These are phyloP conservation scores for Pithecia hirsuta DNA, from an alignment of 2,797 vertebrate genomes.

Conservation along the genomic window DNA sequence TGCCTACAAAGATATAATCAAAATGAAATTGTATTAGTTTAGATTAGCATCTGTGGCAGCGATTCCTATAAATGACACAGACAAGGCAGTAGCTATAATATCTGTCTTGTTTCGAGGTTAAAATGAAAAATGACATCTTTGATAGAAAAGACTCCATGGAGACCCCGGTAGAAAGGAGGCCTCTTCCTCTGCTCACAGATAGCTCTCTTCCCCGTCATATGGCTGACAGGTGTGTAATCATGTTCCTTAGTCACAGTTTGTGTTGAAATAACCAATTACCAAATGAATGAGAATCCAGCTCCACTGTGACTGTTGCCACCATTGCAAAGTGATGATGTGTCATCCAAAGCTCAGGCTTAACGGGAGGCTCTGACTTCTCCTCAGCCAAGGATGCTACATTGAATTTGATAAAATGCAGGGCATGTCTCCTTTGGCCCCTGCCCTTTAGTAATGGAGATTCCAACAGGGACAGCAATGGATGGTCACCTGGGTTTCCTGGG, in stretches of 20 bases:
- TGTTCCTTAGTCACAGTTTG: conserved; percentile 56
- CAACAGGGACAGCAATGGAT: neutral
- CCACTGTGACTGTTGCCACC: neutral
- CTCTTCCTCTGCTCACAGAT: conserved; percentile 29
- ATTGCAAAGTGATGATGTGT: conserved; percentile 35
- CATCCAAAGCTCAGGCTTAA: conserved; percentile 42
- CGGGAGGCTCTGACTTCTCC: neutral
- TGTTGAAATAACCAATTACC: conserved; percentile 71
- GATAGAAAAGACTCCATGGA: conserved; percentile 65
- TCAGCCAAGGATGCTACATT: neutral
- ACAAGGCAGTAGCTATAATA: conserved; percentile 34
- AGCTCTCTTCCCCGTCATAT: conserved; percentile 43
- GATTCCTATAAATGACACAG: conserved; percentile 29
- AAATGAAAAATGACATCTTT: conserved; percentile 69
- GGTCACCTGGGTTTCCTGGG: neutral
- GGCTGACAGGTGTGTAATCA: conserved; percentile 73
- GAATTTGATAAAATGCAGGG: neutral
- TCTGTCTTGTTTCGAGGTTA: conserved; percentile 59
- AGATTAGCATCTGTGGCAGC: conserved; percentile 63
- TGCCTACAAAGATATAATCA: conserved; percentile 62
- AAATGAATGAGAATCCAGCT: conserved; percentile 58
- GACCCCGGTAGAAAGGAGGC: conserved; percentile 37
- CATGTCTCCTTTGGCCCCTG: neutral
- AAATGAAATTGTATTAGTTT: conserved; percentile 69
- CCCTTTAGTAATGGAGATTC: neutral